Evolutionary conservation across 2,888 invertebrate species (phyloP).

Genomic region (Sinohyriopsis cumingii): DNA sequence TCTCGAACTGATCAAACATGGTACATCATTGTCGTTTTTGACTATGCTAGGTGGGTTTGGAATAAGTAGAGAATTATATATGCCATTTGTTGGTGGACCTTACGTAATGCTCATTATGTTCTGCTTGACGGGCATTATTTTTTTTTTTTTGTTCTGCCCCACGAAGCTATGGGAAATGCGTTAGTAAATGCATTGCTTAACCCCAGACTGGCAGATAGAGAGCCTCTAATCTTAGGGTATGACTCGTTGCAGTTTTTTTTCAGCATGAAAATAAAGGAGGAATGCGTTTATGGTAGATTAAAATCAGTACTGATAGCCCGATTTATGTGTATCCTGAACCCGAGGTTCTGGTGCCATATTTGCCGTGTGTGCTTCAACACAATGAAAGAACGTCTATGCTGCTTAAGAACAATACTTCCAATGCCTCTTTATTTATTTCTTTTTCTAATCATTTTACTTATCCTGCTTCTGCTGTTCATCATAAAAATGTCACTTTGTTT

Average conservation of each 20-base stretch:
- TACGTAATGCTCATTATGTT: constrained; percentile 10
- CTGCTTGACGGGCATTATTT: constrained; percentile 13
- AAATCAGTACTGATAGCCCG: constrained; percentile 2
- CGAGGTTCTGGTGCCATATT: constrained; percentile 12
- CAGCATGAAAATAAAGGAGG: not conserved
- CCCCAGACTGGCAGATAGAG: not conserved
- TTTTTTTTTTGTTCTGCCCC: constrained; percentile 24
- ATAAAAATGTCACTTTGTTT: constrained; percentile 7
- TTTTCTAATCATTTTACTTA: constrained; percentile 1
- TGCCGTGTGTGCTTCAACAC: not conserved
- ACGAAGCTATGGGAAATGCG: constrained; percentile 6
- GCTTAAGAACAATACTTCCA: too few relatives aligned
- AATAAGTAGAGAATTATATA: constrained; percentile 16
- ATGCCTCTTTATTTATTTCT: not conserved
- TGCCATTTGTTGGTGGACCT: constrained; percentile 26
- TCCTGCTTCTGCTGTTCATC: constrained; percentile 11
- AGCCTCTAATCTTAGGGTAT: constrained; percentile 10
- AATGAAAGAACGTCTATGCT: not conserved
- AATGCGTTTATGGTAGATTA: constrained; percentile 11
- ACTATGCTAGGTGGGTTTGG: constrained; percentile 27
- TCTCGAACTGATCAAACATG: constrained; percentile 20
- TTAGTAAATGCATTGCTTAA: constrained; percentile 8
- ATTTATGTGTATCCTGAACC: constrained; percentile 12
- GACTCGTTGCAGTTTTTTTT: constrained; percentile 14
- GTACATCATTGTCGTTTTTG: constrained; percentile 21